Evolutionary conservation across 2,797 vertebrate species (phyloP).

Genomic region (Galaxias olidus): DNA sequence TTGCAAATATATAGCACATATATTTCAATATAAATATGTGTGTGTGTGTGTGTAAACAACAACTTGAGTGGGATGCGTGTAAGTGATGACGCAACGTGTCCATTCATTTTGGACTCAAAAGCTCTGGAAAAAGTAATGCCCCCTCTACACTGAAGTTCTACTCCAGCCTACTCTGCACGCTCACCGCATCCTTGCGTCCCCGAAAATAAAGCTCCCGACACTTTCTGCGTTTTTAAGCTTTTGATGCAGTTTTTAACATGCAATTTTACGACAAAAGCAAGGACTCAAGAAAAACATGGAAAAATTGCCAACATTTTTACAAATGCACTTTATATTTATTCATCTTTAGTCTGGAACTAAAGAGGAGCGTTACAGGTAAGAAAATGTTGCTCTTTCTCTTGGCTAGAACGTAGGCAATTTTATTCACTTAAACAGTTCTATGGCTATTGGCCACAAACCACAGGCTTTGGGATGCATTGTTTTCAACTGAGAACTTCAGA

Average conservation of each 20-base stretch:
- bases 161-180: constrained; percentile 32
- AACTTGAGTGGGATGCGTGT: neutral
- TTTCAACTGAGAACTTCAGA: neutral
- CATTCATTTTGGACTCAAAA: constrained; percentile 64
- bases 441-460: too few relatives aligned
- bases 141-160: constrained; percentile 5
- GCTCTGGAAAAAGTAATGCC: constrained; percentile 46
- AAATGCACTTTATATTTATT: constrained; percentile 84
- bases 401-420: neutral
- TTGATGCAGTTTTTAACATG: constrained; percentile 64
- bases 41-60: neutral
- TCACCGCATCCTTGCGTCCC: constrained; percentile 39
- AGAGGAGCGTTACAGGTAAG: constrained; percentile 71
- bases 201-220: constrained; percentile 31
- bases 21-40: neutral
- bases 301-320: constrained; percentile 56
- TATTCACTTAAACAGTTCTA: constrained; percentile 13
- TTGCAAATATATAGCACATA: too few relatives aligned
- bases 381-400: constrained; percentile 11
- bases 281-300: constrained; percentile 59
- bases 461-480: neutral
- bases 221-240: constrained; percentile 26
- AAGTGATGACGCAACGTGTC: constrained; percentile 68
- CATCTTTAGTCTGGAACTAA: constrained; percentile 71
- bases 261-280: constrained; percentile 57